phyloP scores from a whole-genome alignment of 2,888 invertebrate species.

The Doris montereyensis region DNA sequence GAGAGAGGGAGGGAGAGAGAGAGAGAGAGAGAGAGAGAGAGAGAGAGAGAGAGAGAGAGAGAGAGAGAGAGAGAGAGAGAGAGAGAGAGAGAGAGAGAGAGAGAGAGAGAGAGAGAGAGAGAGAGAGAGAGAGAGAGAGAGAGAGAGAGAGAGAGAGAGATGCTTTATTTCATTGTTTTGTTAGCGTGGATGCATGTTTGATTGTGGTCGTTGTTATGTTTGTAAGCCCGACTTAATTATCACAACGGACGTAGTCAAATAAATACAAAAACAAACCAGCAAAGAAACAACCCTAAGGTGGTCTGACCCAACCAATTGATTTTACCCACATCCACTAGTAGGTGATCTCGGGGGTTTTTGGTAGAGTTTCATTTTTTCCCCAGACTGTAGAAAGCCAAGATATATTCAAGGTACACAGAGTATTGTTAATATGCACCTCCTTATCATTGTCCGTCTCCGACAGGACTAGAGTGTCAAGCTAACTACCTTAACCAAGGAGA shows the following conservation, averaged over 20 bases:
- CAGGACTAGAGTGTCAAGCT: no score
- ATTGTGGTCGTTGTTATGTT: no score
- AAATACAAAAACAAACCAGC: not conserved
- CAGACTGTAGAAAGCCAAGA: no score
- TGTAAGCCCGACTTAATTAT: not conserved
- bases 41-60: not conserved
- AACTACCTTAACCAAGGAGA: no score
- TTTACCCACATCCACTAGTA: no score
- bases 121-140: not conserved
- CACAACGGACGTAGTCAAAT: not conserved
- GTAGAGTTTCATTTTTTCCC: no score
- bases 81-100: constrained; percentile 1
- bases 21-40: constrained; percentile 3
- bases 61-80: constrained; percentile 15
- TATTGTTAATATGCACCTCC: no score
- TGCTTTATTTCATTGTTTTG: not conserved
- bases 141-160: not conserved
- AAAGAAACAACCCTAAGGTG: not conserved
- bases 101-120: constrained; percentile 15
- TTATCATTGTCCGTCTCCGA: no score
- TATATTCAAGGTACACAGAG: no score
- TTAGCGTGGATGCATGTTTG: no score
- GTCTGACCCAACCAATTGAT: no score
- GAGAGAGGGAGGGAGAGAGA: not conserved
- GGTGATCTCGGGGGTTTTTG: no score